These are phyloP conservation scores for Zapornia atra DNA, from an alignment of 2,113 vertebrate species.

Conservation along the genomic window DNA sequence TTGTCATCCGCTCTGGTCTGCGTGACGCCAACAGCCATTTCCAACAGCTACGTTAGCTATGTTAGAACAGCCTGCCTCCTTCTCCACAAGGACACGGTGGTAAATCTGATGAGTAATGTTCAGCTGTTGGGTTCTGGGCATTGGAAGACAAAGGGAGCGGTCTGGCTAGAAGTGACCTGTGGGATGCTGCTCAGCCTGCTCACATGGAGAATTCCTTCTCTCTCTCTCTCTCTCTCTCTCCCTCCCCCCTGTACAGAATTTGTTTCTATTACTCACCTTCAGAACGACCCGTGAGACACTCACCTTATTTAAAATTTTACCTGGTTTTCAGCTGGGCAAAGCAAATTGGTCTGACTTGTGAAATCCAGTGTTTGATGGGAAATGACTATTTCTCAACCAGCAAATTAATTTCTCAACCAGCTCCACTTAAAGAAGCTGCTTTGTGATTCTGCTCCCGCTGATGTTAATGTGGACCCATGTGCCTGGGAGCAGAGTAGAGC, in stretches of 20 bases:
- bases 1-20: background rate
- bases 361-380: background rate
- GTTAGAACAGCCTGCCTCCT: background rate
- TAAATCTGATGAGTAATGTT: conserved; percentile 46
- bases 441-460: background rate
- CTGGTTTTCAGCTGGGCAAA: background rate
- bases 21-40: background rate
- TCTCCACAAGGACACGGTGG: background rate
- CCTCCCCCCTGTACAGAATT: background rate
- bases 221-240: background rate
- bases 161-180: background rate
- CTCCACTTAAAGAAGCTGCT: background rate
- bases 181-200: background rate
- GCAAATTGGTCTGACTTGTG: background rate
- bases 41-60: background rate
- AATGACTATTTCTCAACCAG: background rate
- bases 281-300: background rate
- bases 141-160: background rate
- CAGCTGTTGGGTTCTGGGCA: conserved; percentile 19
- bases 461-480: background rate
- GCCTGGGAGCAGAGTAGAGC: background rate
- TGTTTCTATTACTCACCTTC: background rate
- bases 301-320: background rate
- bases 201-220: background rate
- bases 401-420: background rate